Conservation (phyloP, 1,140 invertebrate species). For the Drosophila serrata region DNA sequence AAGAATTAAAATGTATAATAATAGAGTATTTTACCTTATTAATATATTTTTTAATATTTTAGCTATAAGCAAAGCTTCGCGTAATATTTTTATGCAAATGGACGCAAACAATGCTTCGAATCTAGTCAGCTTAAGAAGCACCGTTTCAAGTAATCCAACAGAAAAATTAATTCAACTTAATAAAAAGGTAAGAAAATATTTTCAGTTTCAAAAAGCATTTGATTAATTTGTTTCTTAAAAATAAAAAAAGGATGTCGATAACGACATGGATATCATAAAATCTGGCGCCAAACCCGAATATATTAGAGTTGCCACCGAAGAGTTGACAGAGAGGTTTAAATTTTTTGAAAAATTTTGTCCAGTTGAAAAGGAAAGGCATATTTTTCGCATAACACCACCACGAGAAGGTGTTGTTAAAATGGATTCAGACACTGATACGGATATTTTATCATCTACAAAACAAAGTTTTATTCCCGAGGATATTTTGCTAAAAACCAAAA, state of each 20-base stretch:
- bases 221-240: neutral
- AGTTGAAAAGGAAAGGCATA: conserved; percentile 88
- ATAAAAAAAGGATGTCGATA: conserved; percentile 24
- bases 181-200: neutral
- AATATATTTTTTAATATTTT: neutral
- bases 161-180: neutral
- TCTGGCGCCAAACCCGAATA: conserved; percentile 90
- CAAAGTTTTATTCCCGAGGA: conserved; percentile 56
- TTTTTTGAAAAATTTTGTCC: conserved; percentile 96
- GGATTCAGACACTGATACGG: conserved; percentile 28
- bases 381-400: conserved; percentile 94
- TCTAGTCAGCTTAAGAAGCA: conserved; percentile 9
- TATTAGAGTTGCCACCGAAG: conserved; percentile 91
- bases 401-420: conserved; percentile 89
- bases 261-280: conserved; percentile 57
- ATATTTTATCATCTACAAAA: conserved; percentile 1
- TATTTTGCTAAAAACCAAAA: conserved; percentile 89
- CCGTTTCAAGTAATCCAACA: neutral
- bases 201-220: too few relatives aligned
- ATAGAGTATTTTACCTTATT: neutral
- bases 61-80: conserved; percentile 95
- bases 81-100: conserved; percentile 93
- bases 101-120: conserved; percentile 88
- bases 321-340: conserved; percentile 94
- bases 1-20: conserved; percentile 17